Percentiles rank a stretch among this genome's conserved stretches.
Evolutionary conservation across 1,140 invertebrate species (phyloP).

Genomic region (Nephila pilipes): DNA sequence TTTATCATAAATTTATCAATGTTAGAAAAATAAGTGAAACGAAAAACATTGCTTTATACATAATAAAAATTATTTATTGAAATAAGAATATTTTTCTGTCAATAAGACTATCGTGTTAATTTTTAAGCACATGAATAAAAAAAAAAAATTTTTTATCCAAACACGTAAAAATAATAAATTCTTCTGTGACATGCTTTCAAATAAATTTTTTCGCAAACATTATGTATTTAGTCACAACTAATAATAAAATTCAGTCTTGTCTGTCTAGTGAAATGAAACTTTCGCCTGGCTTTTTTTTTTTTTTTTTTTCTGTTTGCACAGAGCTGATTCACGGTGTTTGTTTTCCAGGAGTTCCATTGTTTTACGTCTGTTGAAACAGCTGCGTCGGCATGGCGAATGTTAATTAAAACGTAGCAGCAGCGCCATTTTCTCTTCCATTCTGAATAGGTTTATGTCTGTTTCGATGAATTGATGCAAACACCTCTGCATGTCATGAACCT

Average conservation of each 20-base stretch:
- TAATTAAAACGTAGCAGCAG: background rate
- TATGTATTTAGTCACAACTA: background rate
- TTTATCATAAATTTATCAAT: no score
- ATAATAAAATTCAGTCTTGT: background rate
- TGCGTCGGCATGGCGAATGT: background rate
- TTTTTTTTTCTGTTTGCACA: background rate
- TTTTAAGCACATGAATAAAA: no score
- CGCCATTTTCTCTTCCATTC: background rate
- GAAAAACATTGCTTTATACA: no score
- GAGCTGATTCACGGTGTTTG: background rate
- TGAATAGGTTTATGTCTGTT: background rate
- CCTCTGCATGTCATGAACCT: background rate
- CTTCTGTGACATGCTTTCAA: no score
- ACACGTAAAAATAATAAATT: no score
- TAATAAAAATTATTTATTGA: no score
- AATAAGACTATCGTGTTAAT: no score
- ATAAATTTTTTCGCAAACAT: background rate
- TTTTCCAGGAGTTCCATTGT: background rate
- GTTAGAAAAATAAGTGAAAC: no score
- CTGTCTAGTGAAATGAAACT: conserved; percentile 16
- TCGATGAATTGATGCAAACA: background rate
- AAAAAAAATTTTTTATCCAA: no score
- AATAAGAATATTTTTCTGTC: no score
- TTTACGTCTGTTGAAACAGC: background rate
- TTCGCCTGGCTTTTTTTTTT: background rate